phyloP scores from a whole-genome alignment of 2,888 invertebrate species.

The Palloptera scutellata region DNA sequence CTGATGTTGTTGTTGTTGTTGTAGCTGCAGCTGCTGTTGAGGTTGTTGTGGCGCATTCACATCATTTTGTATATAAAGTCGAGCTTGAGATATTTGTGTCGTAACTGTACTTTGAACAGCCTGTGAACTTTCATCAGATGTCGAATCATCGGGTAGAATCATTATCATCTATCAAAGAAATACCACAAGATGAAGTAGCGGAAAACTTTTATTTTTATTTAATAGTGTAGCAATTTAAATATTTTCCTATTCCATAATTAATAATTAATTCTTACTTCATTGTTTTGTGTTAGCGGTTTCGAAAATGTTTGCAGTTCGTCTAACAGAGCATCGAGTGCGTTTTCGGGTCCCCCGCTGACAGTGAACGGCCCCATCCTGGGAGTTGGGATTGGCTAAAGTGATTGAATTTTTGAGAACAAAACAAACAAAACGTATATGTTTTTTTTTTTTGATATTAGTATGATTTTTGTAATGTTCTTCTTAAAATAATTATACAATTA shows the following conservation, averaged over 20 bases:
- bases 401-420: conserved; percentile 23
- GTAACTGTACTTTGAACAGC: conserved; percentile 64
- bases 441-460: conserved; percentile 11
- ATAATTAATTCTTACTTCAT: conserved; percentile 54
- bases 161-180: neutral
- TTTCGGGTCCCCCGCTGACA: conserved; percentile 78
- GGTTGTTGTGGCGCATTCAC: conserved; percentile 45
- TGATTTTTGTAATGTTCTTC: neutral
- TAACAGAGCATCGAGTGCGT: conserved; percentile 97
- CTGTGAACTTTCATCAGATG: conserved; percentile 64
- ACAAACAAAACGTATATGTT: conserved; percentile 1
- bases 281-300: conserved; percentile 68
- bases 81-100: conserved; percentile 64
- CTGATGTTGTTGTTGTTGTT: conserved; percentile 51
- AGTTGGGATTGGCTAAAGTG: conserved; percentile 69
- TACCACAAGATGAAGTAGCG: neutral
- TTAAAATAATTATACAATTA: conserved; percentile 16
- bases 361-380: conserved; percentile 70
- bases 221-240: neutral
- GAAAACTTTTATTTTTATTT: neutral
- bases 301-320: conserved; percentile 91
- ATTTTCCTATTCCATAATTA: conserved; percentile 3
- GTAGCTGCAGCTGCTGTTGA: conserved; percentile 36
- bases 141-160: conserved; percentile 63
- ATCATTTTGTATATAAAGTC: conserved; percentile 57